Base-by-base conservation (phyloP, 1,140 invertebrate species). In the Pectinophora gossypiella region DNA sequence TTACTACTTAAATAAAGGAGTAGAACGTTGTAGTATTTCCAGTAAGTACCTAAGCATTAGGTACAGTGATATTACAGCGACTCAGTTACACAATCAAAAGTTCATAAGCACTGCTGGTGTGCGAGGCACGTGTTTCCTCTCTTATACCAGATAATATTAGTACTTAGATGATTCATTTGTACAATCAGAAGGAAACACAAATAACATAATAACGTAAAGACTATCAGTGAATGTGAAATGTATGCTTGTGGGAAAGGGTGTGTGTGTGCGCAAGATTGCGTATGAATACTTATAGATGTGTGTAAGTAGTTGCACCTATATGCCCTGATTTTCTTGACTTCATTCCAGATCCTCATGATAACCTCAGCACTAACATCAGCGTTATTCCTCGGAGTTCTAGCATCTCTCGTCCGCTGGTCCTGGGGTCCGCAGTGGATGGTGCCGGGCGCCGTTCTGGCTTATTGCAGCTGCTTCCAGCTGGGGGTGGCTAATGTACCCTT, bases 341-440 rank as follows among this genome's bases (percentile, higher is more conserved):
- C 9, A 46, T 13, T 10, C 9, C 57, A 64, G 61, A 40, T 22
- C 7, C 18, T 64, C n/a, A 54, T 57, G 50, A 57, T 64, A n/a
- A 27, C 18, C 1, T 36, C 57, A 12, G 42, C 42, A 4, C 1
- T 46, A 3, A 1, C 52, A n/a, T 38, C 53, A 5, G 22, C 48
- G 3, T 1, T 45, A 6, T 51, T 49, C n/a, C 48, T 59, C 20
- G 48, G 44, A 1, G 20, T 47, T 1, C 23, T 59, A 3, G 47
- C 18, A 2, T 38, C 19, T 7, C 27, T 56, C 32, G 21, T 60
- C 19, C 51, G 48, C 1, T 64, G 58, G 58, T 15, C 43, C 0
- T 49, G 48, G 49, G 58, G 42, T 7, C 58, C 62, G 4, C 38
- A 51, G 1, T 64, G 62, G 62, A 44, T 43, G 1, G 46, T 57